Percentiles rank a stretch among this genome's conserved stretches.
Conservation (phyloP, 2,113 vertebrate species). For the Rhea americana region DNA sequence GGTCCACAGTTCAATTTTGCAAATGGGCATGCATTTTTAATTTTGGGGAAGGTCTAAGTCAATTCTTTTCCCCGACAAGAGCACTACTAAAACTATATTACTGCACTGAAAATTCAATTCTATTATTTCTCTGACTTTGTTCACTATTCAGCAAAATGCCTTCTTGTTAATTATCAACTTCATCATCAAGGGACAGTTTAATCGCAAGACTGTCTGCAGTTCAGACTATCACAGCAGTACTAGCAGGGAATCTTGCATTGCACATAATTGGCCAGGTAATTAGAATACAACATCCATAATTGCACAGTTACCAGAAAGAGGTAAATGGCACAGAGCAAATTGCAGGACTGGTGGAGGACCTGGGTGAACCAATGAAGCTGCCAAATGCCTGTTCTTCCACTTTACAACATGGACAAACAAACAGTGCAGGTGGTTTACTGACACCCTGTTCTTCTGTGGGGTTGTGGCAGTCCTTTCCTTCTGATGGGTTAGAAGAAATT, state of each 20-base stretch:
- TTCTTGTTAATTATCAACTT: conserved; percentile 61
- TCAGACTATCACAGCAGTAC: conserved; percentile 30
- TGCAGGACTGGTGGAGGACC: background rate
- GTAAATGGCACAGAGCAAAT: background rate
- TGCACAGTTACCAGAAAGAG: conserved; percentile 33
- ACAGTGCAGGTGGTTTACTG: background rate
- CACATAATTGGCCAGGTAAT: conserved; percentile 64
- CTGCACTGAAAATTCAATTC: conserved; percentile 11
- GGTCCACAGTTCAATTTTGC: background rate
- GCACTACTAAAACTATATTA: conserved; percentile 44
- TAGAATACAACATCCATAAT: conserved; percentile 55
- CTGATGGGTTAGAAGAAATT: background rate
- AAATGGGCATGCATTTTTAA: background rate
- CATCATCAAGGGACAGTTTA: conserved; percentile 60
- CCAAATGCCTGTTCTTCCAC: background rate
- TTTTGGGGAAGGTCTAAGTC: conserved; percentile 17
- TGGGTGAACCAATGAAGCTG: background rate
- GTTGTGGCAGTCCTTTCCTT: background rate
- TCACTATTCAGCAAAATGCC: conserved; percentile 58
- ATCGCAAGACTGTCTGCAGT: conserved; percentile 54
- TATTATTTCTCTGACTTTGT: conserved; percentile 54
- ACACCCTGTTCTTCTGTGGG: background rate
- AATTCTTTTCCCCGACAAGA: conserved; percentile 16
- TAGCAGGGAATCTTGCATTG: conserved; percentile 18
- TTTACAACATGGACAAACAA: background rate